Conservation (phyloP, 1,140 invertebrate species). For the Drosophila rufa region DNA sequence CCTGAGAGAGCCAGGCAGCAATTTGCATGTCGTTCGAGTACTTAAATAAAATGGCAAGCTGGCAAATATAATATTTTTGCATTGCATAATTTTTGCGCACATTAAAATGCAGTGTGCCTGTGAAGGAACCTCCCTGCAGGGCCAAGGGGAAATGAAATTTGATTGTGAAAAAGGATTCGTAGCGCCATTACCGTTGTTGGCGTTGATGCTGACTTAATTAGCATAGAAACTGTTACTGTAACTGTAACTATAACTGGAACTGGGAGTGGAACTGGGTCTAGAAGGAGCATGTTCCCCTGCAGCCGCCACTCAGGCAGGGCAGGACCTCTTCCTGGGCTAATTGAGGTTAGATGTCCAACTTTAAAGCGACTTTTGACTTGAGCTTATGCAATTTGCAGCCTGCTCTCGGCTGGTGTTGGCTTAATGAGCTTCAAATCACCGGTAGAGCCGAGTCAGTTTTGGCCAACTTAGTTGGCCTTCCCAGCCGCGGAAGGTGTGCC, state of each 20-base stretch:
- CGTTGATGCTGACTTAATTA: constrained; percentile 77
- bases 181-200: constrained; percentile 63
- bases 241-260: constrained; percentile 12
- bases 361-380: constrained; percentile 48
- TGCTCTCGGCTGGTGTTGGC: background rate
- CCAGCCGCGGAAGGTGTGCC: constrained; percentile 20
- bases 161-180: constrained; percentile 74
- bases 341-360: constrained; percentile 72
- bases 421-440: constrained; percentile 60
- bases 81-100: constrained; percentile 74
- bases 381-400: constrained; percentile 46
- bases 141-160: constrained; percentile 69
- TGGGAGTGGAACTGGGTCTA: constrained; percentile 19
- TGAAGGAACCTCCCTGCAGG: background rate
- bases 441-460: constrained; percentile 26
- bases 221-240: constrained; percentile 44
- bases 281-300: background rate
- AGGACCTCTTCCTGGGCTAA: constrained; percentile 43
- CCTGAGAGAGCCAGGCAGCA: constrained; percentile 25
- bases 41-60: constrained; percentile 62
- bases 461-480: constrained; percentile 6
- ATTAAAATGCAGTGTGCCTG: constrained; percentile 55
- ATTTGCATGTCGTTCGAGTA: constrained; percentile 65
- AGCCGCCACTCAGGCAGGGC: background rate
- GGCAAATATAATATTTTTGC: constrained; percentile 64